Evolutionary conservation across 2,888 invertebrate species (phyloP), one percentile per base, ranked within the genome.

Genomic region (Acleris emargana): DNA sequence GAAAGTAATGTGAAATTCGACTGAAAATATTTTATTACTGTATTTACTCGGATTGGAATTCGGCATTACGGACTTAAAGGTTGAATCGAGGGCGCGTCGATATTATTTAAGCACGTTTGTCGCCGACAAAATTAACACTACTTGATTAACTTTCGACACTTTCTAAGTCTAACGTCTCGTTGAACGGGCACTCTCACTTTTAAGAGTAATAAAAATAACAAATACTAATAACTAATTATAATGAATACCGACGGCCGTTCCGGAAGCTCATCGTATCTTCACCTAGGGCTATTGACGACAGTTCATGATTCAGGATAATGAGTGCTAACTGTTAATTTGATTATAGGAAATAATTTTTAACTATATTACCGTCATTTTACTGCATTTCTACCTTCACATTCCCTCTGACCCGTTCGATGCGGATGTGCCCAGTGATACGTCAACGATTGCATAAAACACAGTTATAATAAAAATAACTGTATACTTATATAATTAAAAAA

Each of bases 231-330:
- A n/a, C n/a, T n/a, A n/a, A n/a, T n/a, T 68, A 60, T 70, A 74
- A 71, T 78, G 74, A 77, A 79, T 78, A 80, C 76, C 78, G 73
- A 79, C 77, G 72, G 38, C 38, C 69, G 76, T 73, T 69, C 75
- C 75, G 72, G 71, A 73, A 79, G 79, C 72, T 68, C 70, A 72
- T 68, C 71, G 67, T 68, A 73, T 73, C 71, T 68, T 73, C 71
- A 68, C 59, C 71, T 67, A 63, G 60, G 69, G 67, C 69, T 69
- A 72, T 49, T 18, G 25, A 58, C 32, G 51, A 55, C 25, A 6
- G 25, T 25, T 6, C 6, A 25, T 25, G 25, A 25, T 53, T 13
- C 20, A 32, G 2, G 0, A 32, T 11, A 11, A 11, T 32, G 11
- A 32, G 32, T 1, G 3, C 3, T 3, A 32, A 32, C 32, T 32